phyloP scores from a whole-genome alignment of 2,888 invertebrate species.

The Ochlodes sylvanus region DNA sequence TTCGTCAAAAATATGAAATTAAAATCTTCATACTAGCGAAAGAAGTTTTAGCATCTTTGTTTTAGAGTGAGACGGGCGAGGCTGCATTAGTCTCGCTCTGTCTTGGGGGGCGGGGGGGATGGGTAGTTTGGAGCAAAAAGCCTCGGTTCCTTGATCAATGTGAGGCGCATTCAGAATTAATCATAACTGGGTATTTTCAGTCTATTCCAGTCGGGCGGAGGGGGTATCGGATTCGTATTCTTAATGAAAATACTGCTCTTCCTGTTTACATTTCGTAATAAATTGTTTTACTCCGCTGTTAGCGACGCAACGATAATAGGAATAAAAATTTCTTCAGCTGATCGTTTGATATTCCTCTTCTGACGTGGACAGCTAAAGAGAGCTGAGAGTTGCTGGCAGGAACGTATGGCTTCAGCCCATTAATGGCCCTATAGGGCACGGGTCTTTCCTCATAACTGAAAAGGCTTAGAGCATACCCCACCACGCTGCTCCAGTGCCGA shows the following conservation, averaged over 20 bases:
- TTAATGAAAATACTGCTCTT: constrained; percentile 84
- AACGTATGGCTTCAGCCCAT: too few species aligned
- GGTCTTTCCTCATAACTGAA: too few species aligned
- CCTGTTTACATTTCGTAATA: constrained; percentile 85
- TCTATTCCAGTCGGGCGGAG: constrained; percentile 67
- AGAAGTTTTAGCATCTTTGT: constrained; percentile 86
- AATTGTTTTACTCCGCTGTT: constrained; percentile 82
- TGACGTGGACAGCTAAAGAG: not conserved
- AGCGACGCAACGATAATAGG: constrained; percentile 49
- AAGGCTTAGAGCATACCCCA: too few species aligned
- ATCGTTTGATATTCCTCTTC: constrained; percentile 59
- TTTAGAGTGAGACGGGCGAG: constrained; percentile 81
- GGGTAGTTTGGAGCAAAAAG: constrained; percentile 85
- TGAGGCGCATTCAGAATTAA: constrained; percentile 84
- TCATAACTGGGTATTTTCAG: constrained; percentile 85
- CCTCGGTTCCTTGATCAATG: constrained; percentile 84
- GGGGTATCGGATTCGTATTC: constrained; percentile 79
- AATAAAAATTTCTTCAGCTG: constrained; percentile 32
- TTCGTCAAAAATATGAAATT: constrained; percentile 85
- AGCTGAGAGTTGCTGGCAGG: too few species aligned
- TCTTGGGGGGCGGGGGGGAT: constrained; percentile 62
- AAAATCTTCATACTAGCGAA: constrained; percentile 86
- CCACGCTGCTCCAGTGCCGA: too few species aligned
- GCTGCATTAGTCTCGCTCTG: constrained; percentile 82
- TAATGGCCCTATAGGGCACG: too few species aligned